Base-by-base conservation (phyloP, 2,113 vertebrate genomes). In the Corvus moneduloides region DNA sequence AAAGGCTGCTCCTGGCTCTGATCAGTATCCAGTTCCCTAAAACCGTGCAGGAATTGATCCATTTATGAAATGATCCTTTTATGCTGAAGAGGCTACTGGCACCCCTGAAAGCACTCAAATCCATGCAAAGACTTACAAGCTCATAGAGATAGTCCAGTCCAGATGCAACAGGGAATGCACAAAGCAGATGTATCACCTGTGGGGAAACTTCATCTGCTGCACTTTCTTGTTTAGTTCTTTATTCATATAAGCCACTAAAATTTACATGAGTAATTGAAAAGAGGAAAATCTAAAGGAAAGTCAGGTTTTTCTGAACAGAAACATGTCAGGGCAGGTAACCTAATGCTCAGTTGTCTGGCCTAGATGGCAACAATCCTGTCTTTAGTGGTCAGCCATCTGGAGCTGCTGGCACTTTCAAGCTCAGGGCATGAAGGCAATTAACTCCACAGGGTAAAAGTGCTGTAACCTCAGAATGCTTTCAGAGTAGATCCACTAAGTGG, bases 391-490 rank as follows among this genome's bases (percentile, higher is more conserved):
- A 83, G 85, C 54, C 75, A 92, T 78, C 75, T 95, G 68, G 52
- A 96, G 82, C 82, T 93, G 78, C 71, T 69, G 83, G 71, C 67
- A 23, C 58, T 73, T 90, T 33, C 51, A 83, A 63, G 43, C 21
- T 87, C 35, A 82, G 33, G 23, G 67, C 43, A 54, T 52, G 87
- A 93, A 66, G 12, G 54, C 72, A 95, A 90, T 81, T 93, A 92
- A 82, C 54, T 67, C 44, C 54, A 61, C 26, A 46, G 61, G 32
- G 39, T 84, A 76, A 77, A 89, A 41, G 58, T 2, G 0, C 48
- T 85, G 85, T 39, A 83, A 94, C 48, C 64, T 78, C 79, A 78
- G 37, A 93, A 90, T 12, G 54, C 73, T 89, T 84, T 92, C 84
- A 89, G 64, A 68, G 55, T n/a, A 82, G 58, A 64, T 72, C 19